Evolutionary conservation across 2,113 vertebrate species (phyloP), one percentile per base, ranked within the genome.

Genomic region (Apteryx mantelli): DNA sequence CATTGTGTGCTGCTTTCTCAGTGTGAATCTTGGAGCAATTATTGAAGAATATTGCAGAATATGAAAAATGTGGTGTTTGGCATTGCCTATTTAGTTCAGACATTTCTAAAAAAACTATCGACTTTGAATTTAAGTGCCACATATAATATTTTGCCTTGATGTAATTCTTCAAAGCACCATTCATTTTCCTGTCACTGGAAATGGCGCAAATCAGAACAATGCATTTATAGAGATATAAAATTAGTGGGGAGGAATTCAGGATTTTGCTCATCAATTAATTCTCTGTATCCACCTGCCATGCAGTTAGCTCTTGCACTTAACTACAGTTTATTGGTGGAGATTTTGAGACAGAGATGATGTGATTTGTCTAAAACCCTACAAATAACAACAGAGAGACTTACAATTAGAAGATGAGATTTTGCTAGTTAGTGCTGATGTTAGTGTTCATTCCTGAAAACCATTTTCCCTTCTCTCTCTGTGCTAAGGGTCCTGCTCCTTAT

Each of bases 141-240:
- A 68, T 66, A 70, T 73, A 94, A 94, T 90, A 91, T 94, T 96
- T 83, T 88, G 56, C 25, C 83, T 82, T 63, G 52, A 71, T 92
- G 65, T 89, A 93, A 44, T 94, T 81, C 73, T 86, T 92, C 64
- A 87, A 91, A 94, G 21, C 55, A 30, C 60, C 38, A 16, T 88
- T 75, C 25, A 14, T 94, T 82, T 73, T 90, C 17, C 52, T 84
- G 63, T 84, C 1, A 1, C 38, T 88, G 60, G 64, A 83, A 84
- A 74, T 61, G 32, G n/a, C 68, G 38, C 88, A 86, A 75, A 91
- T 55, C 68, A 81, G 82, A 96, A 91, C 64, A 91, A 79, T 73
- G 55, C 61, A 58, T 65, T 91, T 77, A 36, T 44, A n/a, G 65
- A 74, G 34, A 9, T 82, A 50, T 44, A 73, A 80, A 75, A 63